Evolutionary conservation across 1,140 invertebrate genomes (phyloP).

Genomic region (Habropoda laboriosa): DNA sequence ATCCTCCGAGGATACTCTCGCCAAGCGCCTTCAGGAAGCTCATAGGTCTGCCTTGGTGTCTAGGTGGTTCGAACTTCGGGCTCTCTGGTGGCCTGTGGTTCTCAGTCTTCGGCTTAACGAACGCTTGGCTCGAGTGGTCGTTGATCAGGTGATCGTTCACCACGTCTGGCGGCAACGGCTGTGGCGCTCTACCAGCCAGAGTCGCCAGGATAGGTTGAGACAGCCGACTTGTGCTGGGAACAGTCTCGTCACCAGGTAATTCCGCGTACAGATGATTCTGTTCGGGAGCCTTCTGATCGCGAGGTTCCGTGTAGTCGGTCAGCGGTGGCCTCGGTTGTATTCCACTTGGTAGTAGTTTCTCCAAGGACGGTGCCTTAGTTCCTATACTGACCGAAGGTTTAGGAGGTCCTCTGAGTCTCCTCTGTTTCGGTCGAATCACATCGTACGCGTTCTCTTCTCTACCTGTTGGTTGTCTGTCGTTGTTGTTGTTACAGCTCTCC

Average conservation of each 20-base stretch:
- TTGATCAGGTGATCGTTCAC: slow-evolving; percentile 67
- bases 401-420: slow-evolving; percentile 74
- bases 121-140: slow-evolving; percentile 32
- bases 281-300: slow-evolving; percentile 77
- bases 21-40: slow-evolving; percentile 78
- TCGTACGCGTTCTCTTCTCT: slow-evolving; percentile 87
- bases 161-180: slow-evolving; percentile 75
- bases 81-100: slow-evolving; percentile 34
- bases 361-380: slow-evolving; percentile 84
- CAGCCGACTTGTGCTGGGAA: slow-evolving; percentile 78
- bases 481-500: slow-evolving; percentile 85
- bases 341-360: slow-evolving; percentile 82
- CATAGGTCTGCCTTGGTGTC: slow-evolving; percentile 68
- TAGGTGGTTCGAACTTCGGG: slow-evolving; percentile 31
- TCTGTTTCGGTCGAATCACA: slow-evolving; percentile 81
- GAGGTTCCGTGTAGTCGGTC: slow-evolving; percentile 82
- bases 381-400: slow-evolving; percentile 83
- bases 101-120: slow-evolving; percentile 15
- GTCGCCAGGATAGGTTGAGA: slow-evolving; percentile 76
- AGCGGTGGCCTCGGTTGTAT: slow-evolving; percentile 72
- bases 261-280: slow-evolving; percentile 83
- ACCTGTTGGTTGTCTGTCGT: slow-evolving; percentile 67
- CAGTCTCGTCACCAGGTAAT: slow-evolving; percentile 79
- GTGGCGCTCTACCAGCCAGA: slow-evolving; percentile 68
- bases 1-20: slow-evolving; percentile 73